Evolutionary conservation across 92 coral and sea anemone species (phyloP), one percentile per base, ranked within the genome.

Genomic region (Porites evermanni): DNA sequence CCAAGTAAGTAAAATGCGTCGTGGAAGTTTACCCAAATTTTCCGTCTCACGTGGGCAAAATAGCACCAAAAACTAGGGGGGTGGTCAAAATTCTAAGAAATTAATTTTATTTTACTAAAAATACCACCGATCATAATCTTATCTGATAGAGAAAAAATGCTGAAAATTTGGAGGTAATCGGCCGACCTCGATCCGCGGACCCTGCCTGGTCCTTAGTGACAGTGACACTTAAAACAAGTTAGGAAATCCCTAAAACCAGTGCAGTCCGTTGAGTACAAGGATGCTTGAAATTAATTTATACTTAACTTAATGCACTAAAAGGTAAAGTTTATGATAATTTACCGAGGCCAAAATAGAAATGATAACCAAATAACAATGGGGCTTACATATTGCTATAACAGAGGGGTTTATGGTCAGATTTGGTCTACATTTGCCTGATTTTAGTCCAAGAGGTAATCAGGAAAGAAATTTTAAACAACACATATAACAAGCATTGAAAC

Each of bases 181-280:
- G 81, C 88, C 88, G 32, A 67, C 88, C 88, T 76, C 77, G 75
- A 76, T 84, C 83, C 58, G 78, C 67, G 83, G 78, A 51, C 78
- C 74, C 47, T 85, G 89, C 84, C 84, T 24, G 89, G 84, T 85
- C 64, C 84, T 85, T 77, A 85, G 69, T 85, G 89, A 68, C 84
- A 85, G 17, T 85, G 84, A 77, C 89, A 77, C 60, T 67, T 77
- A 77, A 77, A 77, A 77, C 69, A 77, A 59, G 81, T 77, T 51
- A 77, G 29, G 26, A 19, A 20, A 21, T 77, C 17, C 68, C 21
- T 77, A 58, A 77, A 58, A 77, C 67, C 79, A 75, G 79, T 32
- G 53, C 56, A 52, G 56, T 53, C 19, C 53, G 67, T 53, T 24
- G 21, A 75, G 64, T 75, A 18, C 53, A 75, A 72, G 59, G 50